Evolutionary conservation across 1,140 invertebrate genomes (phyloP), one percentile per base, ranked within the genome.

Genomic region (Parasteatoda tepidariorum): DNA sequence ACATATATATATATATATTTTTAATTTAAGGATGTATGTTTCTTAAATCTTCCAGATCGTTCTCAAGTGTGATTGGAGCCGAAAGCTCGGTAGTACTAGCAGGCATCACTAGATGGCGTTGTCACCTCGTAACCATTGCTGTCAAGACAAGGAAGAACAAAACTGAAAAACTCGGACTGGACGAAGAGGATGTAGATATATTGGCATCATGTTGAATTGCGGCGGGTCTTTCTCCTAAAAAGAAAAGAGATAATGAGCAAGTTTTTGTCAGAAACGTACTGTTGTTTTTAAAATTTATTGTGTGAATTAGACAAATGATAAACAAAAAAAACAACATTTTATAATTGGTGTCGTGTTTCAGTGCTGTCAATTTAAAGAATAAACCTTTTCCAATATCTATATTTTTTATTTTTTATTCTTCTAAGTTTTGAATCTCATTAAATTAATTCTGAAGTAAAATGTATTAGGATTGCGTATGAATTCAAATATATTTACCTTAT

Each of bases 211-310:
- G 91, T 85, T 92, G 92, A 91, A 92, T 92, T 18, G 92, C 92
- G 7, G 91, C 92, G 18, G 91, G 92, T 87, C 92, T 91, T 85
- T 92, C 92, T 34, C 91, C 92, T 92, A 89, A 88, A 59, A 88
- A 89, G 85, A 67, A 85, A 83, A 86, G 85, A 71, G 15, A 30
- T 31, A 15, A 41, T 59, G 26, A 24, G 22, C 24, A 13, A 28
- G 4, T 33, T 30, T 79, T n/a, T 30, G n/a, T 55, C 13, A 34
- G n/a, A n/a, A n/a, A n/a, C n/a, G n/a, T n/a, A n/a, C n/a, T n/a
- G n/a, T 57, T 24, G 6, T 18, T 15, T 57, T 57, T n/a, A 57
- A 24, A 57, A 15, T n/a, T 57, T 57, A 3, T 57, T 57, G 18
- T 57, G 18, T 18, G 18, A 57, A 57, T n/a, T 0, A n/a, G 18